Percentiles rank a stretch among this genome's conserved stretches.
phyloP scores from a whole-genome alignment of 2,888 invertebrate species.

The Heterodera filipjevi region DNA sequence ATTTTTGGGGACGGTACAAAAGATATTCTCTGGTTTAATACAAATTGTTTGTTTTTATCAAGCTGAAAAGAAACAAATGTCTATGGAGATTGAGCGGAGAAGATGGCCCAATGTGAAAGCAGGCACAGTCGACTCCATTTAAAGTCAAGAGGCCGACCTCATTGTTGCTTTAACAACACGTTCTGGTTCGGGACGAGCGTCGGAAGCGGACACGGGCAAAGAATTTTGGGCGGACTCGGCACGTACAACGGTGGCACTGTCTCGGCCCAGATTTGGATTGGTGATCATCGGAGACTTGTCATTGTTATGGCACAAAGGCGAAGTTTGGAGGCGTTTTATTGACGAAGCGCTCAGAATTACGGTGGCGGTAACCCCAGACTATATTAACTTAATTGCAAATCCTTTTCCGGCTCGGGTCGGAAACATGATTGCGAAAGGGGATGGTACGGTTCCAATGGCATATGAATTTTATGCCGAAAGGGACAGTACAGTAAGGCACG shows the following conservation, averaged over 20 bases:
- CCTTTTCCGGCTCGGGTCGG: background rate
- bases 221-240: constrained; percentile 1
- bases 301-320: background rate
- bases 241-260: background rate
- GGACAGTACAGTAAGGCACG: background rate
- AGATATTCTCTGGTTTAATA: background rate
- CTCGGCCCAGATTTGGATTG: background rate
- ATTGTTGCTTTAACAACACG: background rate
- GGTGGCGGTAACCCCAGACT: background rate
- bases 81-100: background rate
- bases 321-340: background rate
- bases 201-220: background rate
- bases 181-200: background rate
- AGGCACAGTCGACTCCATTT: background rate
- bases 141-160: constrained; percentile 7
- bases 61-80: background rate
- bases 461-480: background rate
- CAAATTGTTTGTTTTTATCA: background rate
- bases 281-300: background rate
- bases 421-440: background rate
- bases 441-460: background rate
- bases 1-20: background rate
- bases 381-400: background rate
- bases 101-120: background rate
- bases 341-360: background rate